These are phyloP conservation scores for Drosophila funebris DNA, from an alignment of 1,140 invertebrate genomes.

Conservation along the genomic window DNA sequence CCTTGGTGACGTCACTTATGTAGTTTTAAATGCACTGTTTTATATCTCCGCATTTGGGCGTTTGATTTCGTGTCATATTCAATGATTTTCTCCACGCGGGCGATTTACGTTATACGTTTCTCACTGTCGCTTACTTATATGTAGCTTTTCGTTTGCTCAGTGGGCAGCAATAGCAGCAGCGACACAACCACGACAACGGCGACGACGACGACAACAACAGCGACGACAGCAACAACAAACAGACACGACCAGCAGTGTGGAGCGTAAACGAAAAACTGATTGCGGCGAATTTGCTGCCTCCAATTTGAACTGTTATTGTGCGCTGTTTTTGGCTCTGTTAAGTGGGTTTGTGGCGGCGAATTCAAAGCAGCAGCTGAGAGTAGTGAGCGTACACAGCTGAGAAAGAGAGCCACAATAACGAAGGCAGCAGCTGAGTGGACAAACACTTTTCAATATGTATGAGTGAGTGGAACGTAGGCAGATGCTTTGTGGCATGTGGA, in stretches of 20 bases:
- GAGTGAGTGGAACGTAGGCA: constrained; percentile 52
- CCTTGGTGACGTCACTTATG: constrained; percentile 18
- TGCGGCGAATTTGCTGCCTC: constrained; percentile 46
- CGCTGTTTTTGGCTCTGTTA: constrained; percentile 32
- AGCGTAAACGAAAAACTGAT: constrained; percentile 58
- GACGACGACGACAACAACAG: constrained; percentile 20
- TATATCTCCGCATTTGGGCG: neutral
- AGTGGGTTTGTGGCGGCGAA: constrained; percentile 45
- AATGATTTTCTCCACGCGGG: constrained; percentile 31
- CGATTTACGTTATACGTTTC: constrained; percentile 39
- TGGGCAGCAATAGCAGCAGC: constrained; percentile 43
- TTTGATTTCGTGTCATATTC: constrained; percentile 1
- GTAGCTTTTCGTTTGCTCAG: constrained; percentile 39
- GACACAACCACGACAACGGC: constrained; percentile 27
- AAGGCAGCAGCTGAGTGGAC: constrained; percentile 38
- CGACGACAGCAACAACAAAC: constrained; percentile 59
- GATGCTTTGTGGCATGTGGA: constrained; percentile 58
- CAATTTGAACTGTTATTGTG: constrained; percentile 44
- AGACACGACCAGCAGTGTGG: constrained; percentile 58
- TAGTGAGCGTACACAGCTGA: constrained; percentile 37
- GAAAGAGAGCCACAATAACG: constrained; percentile 22
- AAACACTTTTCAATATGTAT: constrained; percentile 10
- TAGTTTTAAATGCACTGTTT: neutral
- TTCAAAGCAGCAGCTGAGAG: constrained; percentile 56
- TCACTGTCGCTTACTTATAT: constrained; percentile 30